Percentiles rank a stretch among this genome's conserved stretches.
Conservation (phyloP, 2,797 vertebrate species). For the Sphenodon punctatus region DNA sequence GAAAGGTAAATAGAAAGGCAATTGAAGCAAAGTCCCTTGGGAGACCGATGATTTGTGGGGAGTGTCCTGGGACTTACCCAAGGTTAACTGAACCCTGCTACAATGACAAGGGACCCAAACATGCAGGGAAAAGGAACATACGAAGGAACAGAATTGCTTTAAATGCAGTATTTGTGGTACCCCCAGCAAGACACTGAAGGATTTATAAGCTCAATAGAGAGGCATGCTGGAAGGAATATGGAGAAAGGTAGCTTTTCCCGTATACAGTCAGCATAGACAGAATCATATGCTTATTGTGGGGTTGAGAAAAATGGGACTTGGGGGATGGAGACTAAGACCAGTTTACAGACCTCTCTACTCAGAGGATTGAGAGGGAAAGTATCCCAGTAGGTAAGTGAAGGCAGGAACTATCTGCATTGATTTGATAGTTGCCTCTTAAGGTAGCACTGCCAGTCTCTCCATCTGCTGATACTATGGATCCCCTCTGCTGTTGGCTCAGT, state of each 20-base stretch:
- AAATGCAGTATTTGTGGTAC: neutral
- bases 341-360: neutral
- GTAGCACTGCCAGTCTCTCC: too few species aligned
- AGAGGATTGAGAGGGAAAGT: neutral
- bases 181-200: neutral
- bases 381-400: neutral
- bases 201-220: neutral
- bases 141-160: neutral
- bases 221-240: neutral
- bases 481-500: neutral
- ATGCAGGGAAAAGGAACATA: too few species aligned
- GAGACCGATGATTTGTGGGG: too few species aligned
- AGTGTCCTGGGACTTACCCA: too few species aligned
- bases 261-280: neutral
- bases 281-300: neutral
- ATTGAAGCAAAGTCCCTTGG: too few species aligned
- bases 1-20: too few species aligned
- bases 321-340: neutral
- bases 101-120: too few species aligned
- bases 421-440: neutral
- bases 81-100: too few species aligned
- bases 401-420: neutral
- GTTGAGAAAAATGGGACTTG: neutral
- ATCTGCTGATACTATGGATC: neutral
- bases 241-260: neutral